Evolutionary conservation across 2,113 vertebrate genomes (phyloP).

Genomic region (Pelodiscus sinensis): DNA sequence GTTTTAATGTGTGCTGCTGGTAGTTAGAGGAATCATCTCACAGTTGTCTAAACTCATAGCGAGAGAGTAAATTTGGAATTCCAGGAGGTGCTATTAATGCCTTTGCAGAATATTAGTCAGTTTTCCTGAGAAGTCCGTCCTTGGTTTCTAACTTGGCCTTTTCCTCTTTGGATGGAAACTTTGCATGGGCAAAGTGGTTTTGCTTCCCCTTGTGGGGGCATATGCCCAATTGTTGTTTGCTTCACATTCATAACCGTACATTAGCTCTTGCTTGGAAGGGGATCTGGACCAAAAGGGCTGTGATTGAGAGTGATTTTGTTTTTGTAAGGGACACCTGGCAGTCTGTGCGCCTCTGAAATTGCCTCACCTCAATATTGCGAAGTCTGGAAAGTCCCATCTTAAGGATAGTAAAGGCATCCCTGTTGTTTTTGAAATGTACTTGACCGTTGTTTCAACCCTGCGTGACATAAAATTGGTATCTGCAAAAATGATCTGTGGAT

Average conservation of each 20-base stretch:
- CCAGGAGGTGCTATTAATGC: neutral
- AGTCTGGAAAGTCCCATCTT: neutral
- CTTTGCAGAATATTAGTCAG: neutral
- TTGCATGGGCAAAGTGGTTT: neutral
- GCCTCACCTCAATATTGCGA: neutral
- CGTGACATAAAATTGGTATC: too few relatives aligned
- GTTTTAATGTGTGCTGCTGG: neutral
- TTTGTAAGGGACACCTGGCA: neutral
- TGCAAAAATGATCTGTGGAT: too few relatives aligned
- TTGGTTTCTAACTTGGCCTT: neutral
- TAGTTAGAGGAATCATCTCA: neutral
- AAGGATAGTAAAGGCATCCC: neutral
- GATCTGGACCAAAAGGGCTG: neutral
- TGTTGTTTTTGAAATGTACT: neutral
- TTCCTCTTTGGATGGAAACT: neutral
- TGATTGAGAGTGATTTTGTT: neutral
- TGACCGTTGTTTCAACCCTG: neutral
- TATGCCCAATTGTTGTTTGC: neutral
- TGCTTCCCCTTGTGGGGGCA: neutral
- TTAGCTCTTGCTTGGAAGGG: neutral
- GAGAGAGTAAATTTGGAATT: neutral
- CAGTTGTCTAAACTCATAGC: too few relatives aligned
- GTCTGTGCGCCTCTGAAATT: neutral
- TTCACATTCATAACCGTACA: neutral
- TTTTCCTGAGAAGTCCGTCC: neutral